Base-by-base conservation (phyloP, 2,888 invertebrate species). In the Heliconius aoede region DNA sequence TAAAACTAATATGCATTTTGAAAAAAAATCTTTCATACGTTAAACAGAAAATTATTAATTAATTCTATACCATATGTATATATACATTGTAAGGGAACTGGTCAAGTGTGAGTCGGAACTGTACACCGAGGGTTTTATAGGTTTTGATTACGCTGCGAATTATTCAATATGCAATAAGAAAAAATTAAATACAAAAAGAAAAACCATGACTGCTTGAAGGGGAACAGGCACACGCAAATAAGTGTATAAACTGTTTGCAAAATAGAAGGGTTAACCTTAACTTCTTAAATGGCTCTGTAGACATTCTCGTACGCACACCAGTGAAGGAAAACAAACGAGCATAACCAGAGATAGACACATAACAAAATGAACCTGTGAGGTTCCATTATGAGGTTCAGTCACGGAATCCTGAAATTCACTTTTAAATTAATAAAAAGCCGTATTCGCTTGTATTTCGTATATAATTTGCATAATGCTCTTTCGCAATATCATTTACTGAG, bases 401-500 rank as follows among this genome's bases (percentile, higher is more conserved):
- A 46, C 18, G 55, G 55, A n/a, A 55, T n/a, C 2, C 55, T 55
- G n/a, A 36, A 26, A 36, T 36, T 72, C 11, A 26, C 71, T 72
- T 68, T 13, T 60, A 36, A 36, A 58, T 71, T 51, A 69, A 51
- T 55, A 46, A 21, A 5, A 72, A 60, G 24, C 5, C 32, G 26
- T 46, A 69, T 30, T 51, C 11, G 68, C 21, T 5, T 60, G 7
- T 28, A 30, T 69, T 69, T 51, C 51, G 28, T 7, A 21, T 21
- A 71, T 32, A 60, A 55, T 71, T 64, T 28, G 26, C 36, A 75
- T 75, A 75, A 75, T 75, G 71, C 26, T 15, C 36, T 71, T 71
- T 71, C 24, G 71, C 62, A 75, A 75, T 75, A 58, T 51, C 71
- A 64, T 75, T 75, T 71, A 32, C 75, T 24, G 58, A 64, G 55